Evolutionary conservation across 2,797 vertebrate genomes (phyloP).

Genomic region (Podarcis lilfordi): DNA sequence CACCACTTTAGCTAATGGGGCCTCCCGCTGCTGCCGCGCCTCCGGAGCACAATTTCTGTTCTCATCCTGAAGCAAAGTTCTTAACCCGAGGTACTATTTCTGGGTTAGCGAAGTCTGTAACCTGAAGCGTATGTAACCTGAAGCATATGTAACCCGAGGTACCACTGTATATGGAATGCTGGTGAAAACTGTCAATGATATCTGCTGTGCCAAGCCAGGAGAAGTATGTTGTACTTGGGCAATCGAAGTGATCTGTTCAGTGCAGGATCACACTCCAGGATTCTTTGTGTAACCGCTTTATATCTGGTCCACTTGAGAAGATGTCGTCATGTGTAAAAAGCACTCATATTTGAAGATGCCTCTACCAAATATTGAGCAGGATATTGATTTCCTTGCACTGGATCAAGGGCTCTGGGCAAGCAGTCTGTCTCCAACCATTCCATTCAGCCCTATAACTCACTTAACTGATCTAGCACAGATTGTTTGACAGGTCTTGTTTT

Average conservation of each 20-base stretch:
- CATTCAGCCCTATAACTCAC: background rate
- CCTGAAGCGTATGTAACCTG: too few relatives aligned
- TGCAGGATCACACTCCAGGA: background rate
- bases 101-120: too few relatives aligned
- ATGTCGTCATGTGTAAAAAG: background rate
- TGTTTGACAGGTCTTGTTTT: conserved; percentile 44
- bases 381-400: background rate
- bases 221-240: background rate
- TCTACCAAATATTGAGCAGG: background rate
- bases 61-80: too few relatives aligned
- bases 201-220: background rate
- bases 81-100: too few relatives aligned
- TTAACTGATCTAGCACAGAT: background rate
- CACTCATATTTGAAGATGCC: background rate
- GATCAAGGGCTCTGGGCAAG: background rate
- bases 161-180: background rate
- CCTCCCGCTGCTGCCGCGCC: too few relatives aligned
- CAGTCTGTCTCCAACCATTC: background rate
- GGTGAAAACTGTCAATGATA: background rate
- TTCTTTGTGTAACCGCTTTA: background rate
- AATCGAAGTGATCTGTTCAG: background rate
- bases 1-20: too few relatives aligned
- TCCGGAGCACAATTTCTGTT: too few relatives aligned
- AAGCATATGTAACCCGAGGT: too few relatives aligned
- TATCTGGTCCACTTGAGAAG: background rate